Base-by-base conservation (phyloP, 1,140 invertebrate genomes). In the Drosophila simulans region DNA sequence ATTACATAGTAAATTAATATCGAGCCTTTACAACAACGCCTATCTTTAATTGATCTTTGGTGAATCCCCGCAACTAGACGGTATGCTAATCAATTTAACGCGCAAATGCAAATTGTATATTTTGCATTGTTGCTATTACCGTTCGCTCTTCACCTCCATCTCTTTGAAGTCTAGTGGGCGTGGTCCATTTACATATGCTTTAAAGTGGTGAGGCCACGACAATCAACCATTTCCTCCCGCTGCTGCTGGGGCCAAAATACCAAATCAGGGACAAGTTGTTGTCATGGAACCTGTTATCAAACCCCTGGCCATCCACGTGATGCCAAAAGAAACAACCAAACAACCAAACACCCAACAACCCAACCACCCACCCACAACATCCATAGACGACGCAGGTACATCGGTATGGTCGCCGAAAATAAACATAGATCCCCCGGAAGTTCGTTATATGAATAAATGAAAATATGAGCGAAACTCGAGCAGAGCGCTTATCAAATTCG, bases 361-460 rank as follows among this genome's bases (percentile, higher is more conserved):
- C 53, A 43, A 27, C 35, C 12, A 12, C 11, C 35, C 10, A 37
- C 52, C 57, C 43, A 42, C 55, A 43, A 66, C 22, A 52, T 20
- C 11, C 40, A 37, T 43, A 11, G n/a, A 48, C 31, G 20, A 22
- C 20, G 20, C 20, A 22, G 20, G 20, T 45, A 11, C 55, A 8
- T 35, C 59, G 53, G 27, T 58, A 42, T 11, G 31, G 12, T 57
- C 59, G 37, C 27, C 64, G 39, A 45, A 68, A 68, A 68, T 68
- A 68, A 65, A 65, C 60, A 53, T 45, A 64, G 35, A 65, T 68
- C 46, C 64, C 64, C 64, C 64, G 59, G 64, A 68, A 68, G 64
- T 66, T 52, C 10, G 45, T 31, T 53, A 65, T 65, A 37, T 68
- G 27, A 68, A 51, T 34, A 34, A 63, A 35, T 37, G 22, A 12